Evolutionary conservation across 2,888 invertebrate species (phyloP).

Genomic region (Autographa pulchrina): DNA sequence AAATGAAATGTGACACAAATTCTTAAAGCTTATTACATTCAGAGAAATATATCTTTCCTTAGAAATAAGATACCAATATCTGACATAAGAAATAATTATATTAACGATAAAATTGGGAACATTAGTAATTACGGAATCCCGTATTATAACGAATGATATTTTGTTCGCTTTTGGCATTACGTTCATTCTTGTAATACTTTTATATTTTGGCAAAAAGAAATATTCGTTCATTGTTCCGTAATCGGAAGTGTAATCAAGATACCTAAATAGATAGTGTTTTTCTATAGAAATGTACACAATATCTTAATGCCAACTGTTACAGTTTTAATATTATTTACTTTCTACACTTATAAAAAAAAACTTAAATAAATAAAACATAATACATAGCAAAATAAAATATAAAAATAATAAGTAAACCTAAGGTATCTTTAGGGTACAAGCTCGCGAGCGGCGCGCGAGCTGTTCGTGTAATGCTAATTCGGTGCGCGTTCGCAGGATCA

Average conservation of each 20-base stretch:
- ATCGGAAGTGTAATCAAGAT: neutral
- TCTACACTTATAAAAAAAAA: too few relatives aligned
- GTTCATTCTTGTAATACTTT: constrained; percentile 19
- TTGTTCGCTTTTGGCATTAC: constrained; percentile 16
- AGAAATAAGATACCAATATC: constrained; percentile 25
- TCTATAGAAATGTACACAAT: too few relatives aligned
- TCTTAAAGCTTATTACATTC: constrained; percentile 19
- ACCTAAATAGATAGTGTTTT: neutral
- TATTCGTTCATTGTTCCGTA: neutral
- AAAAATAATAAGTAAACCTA: too few relatives aligned
- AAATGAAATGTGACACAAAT: constrained; percentile 23
- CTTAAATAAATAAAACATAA: too few relatives aligned
- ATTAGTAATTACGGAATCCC: constrained; percentile 34
- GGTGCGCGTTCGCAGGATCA: too few relatives aligned
- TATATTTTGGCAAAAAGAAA: constrained; percentile 6
- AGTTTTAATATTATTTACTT: too few relatives aligned
- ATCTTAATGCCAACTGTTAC: too few relatives aligned
- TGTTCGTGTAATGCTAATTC: too few relatives aligned
- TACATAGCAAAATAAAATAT: too few relatives aligned
- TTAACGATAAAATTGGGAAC: constrained; percentile 13
- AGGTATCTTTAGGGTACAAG: too few relatives aligned
- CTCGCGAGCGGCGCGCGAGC: too few relatives aligned
- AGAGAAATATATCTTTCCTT: constrained; percentile 8
- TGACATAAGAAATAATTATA: constrained; percentile 29
- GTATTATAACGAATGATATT: constrained; percentile 23